phyloP scores from a whole-genome alignment of 2,888 invertebrate genomes.

The Cremastinae sp. region DNA sequence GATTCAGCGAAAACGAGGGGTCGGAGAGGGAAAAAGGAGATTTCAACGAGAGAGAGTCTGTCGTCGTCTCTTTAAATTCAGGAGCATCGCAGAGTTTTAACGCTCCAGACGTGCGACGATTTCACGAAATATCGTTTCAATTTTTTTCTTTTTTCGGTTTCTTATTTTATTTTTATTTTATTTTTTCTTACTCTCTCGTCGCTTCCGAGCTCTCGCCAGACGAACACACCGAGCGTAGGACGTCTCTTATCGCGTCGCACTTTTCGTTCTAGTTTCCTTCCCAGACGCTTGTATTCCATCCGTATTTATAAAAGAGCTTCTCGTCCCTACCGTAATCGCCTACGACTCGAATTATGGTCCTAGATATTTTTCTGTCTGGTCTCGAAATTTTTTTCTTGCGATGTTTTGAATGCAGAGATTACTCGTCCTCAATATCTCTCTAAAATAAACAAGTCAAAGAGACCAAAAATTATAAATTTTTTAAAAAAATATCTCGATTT shows the following conservation, averaged over 20 bases:
- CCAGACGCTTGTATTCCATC: slow-evolving; percentile 34
- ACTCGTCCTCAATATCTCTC: too few species aligned
- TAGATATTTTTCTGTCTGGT: slow-evolving; percentile 25
- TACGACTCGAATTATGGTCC: slow-evolving; percentile 36
- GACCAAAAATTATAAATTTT: too few species aligned
- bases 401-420: too few species aligned
- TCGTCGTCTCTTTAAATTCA: slow-evolving; percentile 1
- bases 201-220: slow-evolving; percentile 47
- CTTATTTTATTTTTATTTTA: slow-evolving; percentile 15
- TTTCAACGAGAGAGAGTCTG: background rate
- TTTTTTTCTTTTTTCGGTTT: slow-evolving; percentile 23
- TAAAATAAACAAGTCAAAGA: too few species aligned
- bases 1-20: slow-evolving; percentile 48
- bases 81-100: slow-evolving; percentile 21
- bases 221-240: slow-evolving; percentile 46
- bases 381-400: slow-evolving; percentile 11
- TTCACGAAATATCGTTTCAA: background rate
- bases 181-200: too few species aligned
- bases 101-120: slow-evolving; percentile 1
- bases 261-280: slow-evolving; percentile 51
- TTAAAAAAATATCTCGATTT: too few species aligned
- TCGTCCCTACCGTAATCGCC: slow-evolving; percentile 46
- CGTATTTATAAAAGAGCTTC: slow-evolving; percentile 7
- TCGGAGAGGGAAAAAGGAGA: too few species aligned
- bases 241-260: slow-evolving; percentile 53